phyloP scores from a whole-genome alignment of 1,140 invertebrate genomes.

The Chelonus insularis region DNA sequence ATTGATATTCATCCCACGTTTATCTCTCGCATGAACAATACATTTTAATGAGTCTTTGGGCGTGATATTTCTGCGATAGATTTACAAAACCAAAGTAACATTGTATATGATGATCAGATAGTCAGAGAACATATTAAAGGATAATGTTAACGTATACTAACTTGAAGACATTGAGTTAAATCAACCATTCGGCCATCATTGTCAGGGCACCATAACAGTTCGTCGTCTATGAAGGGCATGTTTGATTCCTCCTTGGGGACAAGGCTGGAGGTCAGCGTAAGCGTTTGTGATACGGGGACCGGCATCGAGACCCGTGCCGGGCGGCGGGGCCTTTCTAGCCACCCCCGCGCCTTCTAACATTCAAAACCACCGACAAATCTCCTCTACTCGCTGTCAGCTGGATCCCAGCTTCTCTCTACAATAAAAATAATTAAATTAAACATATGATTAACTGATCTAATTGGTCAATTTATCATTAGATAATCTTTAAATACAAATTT shows the following conservation, averaged over 20 bases:
- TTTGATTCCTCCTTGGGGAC: conserved; percentile 59
- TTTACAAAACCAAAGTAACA: too few species aligned
- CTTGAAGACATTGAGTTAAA: conserved; percentile 82
- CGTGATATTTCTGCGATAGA: too few species aligned
- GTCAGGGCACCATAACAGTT: conserved; percentile 87
- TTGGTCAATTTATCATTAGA: too few species aligned
- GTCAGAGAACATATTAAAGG: background rate
- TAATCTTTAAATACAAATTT: background rate
- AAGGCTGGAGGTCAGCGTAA: conserved; percentile 56
- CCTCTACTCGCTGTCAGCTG: conserved; percentile 26
- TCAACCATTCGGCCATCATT: conserved; percentile 91
- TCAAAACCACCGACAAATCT: conserved; percentile 50
- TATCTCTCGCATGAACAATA: too few species aligned
- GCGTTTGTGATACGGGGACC: conserved; percentile 59
- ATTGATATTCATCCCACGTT: too few species aligned
- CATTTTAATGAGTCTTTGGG: too few species aligned
- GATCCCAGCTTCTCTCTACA: conserved; percentile 22
- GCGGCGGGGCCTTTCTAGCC: conserved; percentile 59
- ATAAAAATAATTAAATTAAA: conserved; percentile 24
- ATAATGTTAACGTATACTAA: conserved; percentile 51
- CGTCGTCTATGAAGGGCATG: conserved; percentile 95
- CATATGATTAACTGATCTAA: too few species aligned
- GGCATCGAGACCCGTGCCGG: conserved; percentile 59
- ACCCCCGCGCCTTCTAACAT: conserved; percentile 59
- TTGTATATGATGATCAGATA: background rate